Evolutionary conservation across 1,140 invertebrate species (phyloP), one percentile per base, ranked within the genome.

Genomic region (Drosophila nigromelanica): DNA sequence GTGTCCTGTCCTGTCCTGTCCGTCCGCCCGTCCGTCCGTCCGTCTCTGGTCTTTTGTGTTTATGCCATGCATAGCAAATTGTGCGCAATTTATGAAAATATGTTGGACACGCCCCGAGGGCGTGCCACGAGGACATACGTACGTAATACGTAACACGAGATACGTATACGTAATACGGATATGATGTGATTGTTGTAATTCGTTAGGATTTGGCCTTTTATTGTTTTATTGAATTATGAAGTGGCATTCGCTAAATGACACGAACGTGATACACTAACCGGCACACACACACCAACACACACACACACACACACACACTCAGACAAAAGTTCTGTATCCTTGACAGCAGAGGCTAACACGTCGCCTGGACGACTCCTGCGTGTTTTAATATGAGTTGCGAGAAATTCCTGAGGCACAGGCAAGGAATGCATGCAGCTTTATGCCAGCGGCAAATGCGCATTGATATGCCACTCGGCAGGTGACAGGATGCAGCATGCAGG

Each of bases 191-290:
- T 90, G 87, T 79, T 82, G 81, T 90, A 90, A 90, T 86, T 90
- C 86, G 86, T 90, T 80, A 76, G 87, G 87, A 90, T 90, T 89
- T 86, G 52, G 66, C 58, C 47, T 77, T 86, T 90, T 90, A 90
- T 90, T 90, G 86, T 90, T 90, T 90, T 90, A 90, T 90, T 90
- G 87, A 90, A 90, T 90, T 90, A 90, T 90, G 87, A 90, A 90
- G 87, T 90, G 82, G 73, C 66, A 86, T 73, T 78, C 74, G 66
- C 59, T 63, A 90, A 90, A 90, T 90, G 77, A 77, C 72, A 59
- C 21, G 63, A 69, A 90, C 87, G 87, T 90, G 87, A 77, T 83
- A 81, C 78, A 76, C 82, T 78, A 54, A 59, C 73, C 63, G 40
- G 27, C 27, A 5, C 27, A 21, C 51, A 62, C 37, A 10, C 51